Conservation (phyloP, 2,888 invertebrate genomes). For the Blera fallax region DNA sequence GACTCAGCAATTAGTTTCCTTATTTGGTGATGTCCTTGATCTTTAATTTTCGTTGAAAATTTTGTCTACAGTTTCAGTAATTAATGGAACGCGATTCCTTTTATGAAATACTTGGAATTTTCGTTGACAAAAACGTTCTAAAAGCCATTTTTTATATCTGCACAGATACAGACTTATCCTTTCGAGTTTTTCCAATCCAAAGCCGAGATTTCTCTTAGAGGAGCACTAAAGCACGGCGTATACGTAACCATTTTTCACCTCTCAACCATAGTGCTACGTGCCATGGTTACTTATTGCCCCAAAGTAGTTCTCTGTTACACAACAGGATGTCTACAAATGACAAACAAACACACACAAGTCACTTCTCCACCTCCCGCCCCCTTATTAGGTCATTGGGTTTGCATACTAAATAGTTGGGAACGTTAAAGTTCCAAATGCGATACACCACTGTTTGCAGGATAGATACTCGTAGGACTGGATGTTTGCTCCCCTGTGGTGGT, state of each 20-base stretch:
- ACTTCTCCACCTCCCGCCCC: not conserved
- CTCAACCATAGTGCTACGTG: not conserved
- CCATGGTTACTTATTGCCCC: not conserved
- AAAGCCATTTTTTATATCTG: not conserved
- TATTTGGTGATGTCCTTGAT: not conserved
- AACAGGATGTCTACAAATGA: not conserved
- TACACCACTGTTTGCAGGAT: not conserved
- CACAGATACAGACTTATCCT: no score
- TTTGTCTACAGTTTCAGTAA: not conserved
- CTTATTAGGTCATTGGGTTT: constrained; percentile 10
- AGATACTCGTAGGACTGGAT: no score
- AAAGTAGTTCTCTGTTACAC: not conserved
- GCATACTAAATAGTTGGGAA: constrained; percentile 28
- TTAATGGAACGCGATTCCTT: no score
- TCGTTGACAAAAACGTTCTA: not conserved
- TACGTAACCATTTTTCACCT: no score
- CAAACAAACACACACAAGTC: not conserved
- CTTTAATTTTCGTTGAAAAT: not conserved
- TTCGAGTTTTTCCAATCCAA: no score
- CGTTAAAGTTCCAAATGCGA: not conserved
- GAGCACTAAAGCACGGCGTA: no score
- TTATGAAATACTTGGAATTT: not conserved
- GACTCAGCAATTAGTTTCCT: not conserved
- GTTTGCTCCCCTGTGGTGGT: not conserved
- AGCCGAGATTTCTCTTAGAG: no score